Evolutionary conservation across 2,797 vertebrate species (phyloP).

Genomic region (Lagocephalus sceleratus): DNA sequence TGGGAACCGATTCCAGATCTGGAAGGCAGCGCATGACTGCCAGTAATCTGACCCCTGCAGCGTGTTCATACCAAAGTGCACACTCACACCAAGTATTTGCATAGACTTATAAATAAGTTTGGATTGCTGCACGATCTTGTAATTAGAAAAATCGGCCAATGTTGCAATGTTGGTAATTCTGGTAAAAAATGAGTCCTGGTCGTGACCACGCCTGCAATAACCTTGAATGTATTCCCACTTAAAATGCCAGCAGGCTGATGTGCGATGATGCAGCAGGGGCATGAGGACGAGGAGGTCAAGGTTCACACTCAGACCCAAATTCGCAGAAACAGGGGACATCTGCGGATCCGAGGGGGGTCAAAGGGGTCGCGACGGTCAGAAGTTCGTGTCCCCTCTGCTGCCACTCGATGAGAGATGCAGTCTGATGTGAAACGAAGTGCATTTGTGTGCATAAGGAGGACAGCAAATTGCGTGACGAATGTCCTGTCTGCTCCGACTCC

Average conservation of each 20-base stretch:
- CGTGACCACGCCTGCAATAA: slow-evolving; percentile 1
- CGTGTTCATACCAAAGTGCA: background rate
- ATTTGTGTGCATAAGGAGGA: slow-evolving; percentile 49
- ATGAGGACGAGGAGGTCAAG: slow-evolving; percentile 29
- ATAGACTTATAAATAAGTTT: background rate
- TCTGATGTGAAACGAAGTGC: slow-evolving; percentile 34
- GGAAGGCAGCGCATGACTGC: background rate
- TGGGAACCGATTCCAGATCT: background rate
- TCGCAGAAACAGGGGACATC: slow-evolving; percentile 30
- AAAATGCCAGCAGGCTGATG: slow-evolving; percentile 6
- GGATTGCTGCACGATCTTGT: slow-evolving; percentile 3
- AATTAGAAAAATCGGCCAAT: slow-evolving; percentile 5
- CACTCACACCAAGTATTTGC: slow-evolving; percentile 11
- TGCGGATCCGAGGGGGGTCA: slow-evolving; percentile 19
- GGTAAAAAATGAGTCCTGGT: background rate
- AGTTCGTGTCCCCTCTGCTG: slow-evolving; percentile 39
- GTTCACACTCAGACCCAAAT: slow-evolving; percentile 29
- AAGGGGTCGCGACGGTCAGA: slow-evolving; percentile 14
- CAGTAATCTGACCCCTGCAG: background rate
- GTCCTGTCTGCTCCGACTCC: slow-evolving; percentile 48
- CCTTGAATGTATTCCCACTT: slow-evolving; percentile 4
- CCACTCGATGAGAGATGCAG: slow-evolving; percentile 43
- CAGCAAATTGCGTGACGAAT: slow-evolving; percentile 56
- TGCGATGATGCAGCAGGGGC: slow-evolving; percentile 12
- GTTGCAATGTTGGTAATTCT: slow-evolving; percentile 2